Evolutionary conservation across 2,113 vertebrate species (phyloP), one percentile per base, ranked within the genome.

Genomic region (Podilymbus podiceps): DNA sequence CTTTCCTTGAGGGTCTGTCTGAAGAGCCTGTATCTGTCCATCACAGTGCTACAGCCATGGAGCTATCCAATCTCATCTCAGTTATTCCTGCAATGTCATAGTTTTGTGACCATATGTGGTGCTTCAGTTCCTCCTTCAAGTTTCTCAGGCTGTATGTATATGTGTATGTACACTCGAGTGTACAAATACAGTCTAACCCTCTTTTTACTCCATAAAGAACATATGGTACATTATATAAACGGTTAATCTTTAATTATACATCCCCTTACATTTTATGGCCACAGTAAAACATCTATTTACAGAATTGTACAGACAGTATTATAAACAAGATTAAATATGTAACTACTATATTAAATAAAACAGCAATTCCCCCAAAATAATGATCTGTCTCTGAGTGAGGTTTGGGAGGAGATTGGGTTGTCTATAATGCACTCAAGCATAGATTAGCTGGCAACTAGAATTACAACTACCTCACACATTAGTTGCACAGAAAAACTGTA

Each of bases 291-390:
- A 46, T 75, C 30, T 74, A 7, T 63, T 73, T 68, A 67, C 16
- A 53, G 52, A 71, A 89, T 44, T 80, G 38, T 76, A 76, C 21
- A 79, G 56, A 67, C 24, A 89, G 6, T 59, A 62, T 86, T 86
- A 81, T 73, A 87, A 87, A 89, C 16, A 16, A 91, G n/a, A 81
- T 63, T 77, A 94, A 71, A 87, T 76, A 67, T 15, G 4, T 28
- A 87, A 97, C 75, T 89, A 40, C n/a, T 60, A 33, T 67, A 56
- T 72, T 87, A 78, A 85, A 94, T 79, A 93, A 91, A 87, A 75
- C 16, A 78, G 6, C 8, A 38, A 52, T 85, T 91, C 27, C 33
- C 15, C 56, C 87, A 73, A 95, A 88, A 80, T 80, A 83, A 44
- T 81, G 82, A 81, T 67, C 52, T 89, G 11, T 66, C 68, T 81